Percentiles rank a stretch among this genome's conserved stretches.
These are phyloP conservation scores for Drosophila hawaiiensis DNA, from an alignment of 2,888 invertebrate species.

Conservation along the genomic window DNA sequence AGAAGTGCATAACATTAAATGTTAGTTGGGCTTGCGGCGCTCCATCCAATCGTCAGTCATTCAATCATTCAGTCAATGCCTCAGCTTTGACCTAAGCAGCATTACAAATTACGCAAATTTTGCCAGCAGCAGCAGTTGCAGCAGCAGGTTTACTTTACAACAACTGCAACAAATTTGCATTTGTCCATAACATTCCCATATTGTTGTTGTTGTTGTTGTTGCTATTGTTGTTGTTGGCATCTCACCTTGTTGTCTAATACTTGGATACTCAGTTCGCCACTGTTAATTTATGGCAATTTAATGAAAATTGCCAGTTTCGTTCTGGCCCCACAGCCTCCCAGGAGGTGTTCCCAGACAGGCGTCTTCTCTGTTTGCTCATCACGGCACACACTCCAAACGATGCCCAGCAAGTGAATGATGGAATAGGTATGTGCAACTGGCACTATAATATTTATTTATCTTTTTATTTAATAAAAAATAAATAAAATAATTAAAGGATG, in stretches of 20 bases:
- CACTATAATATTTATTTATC: neutral
- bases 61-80: slow-evolving; percentile 50
- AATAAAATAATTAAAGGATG: neutral
- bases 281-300: slow-evolving; percentile 77
- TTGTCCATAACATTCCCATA: slow-evolving; percentile 40
- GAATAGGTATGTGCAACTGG: neutral
- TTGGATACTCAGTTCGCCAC: slow-evolving; percentile 26
- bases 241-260: slow-evolving; percentile 73
- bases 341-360: slow-evolving; percentile 45
- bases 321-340: slow-evolving; percentile 23
- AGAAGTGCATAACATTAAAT: slow-evolving; percentile 77
- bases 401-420: neutral
- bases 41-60: slow-evolving; percentile 44
- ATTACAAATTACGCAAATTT: slow-evolving; percentile 73
- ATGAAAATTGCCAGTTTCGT: slow-evolving; percentile 60
- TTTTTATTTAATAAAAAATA: neutral
- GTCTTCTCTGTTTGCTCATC: slow-evolving; percentile 53
- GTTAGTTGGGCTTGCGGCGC: slow-evolving; percentile 56
- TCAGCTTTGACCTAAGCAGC: slow-evolving; percentile 55
- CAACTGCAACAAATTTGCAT: slow-evolving; percentile 55
- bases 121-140: slow-evolving; percentile 65
- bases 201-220: slow-evolving; percentile 19
- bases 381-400: neutral
- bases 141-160: slow-evolving; percentile 16
- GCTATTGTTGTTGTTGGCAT: slow-evolving; percentile 36